A percentile compares a stretch with the other conserved stretches of the same genome.
Evolutionary conservation across 2,797 vertebrate species (phyloP).

Genomic region (Hirundo rustica): DNA sequence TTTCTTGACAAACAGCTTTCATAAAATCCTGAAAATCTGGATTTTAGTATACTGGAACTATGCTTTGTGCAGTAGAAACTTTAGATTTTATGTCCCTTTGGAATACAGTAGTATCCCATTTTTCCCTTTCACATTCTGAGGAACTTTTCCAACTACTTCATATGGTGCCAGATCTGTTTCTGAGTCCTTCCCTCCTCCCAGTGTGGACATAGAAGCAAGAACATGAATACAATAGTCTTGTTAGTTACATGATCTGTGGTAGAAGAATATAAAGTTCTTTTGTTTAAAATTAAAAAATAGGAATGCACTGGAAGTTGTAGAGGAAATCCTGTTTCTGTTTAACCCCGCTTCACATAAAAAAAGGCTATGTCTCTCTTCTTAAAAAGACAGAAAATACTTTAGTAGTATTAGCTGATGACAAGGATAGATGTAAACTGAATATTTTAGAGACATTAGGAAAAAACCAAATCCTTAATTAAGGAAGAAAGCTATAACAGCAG

Average conservation of each 20-base stretch:
- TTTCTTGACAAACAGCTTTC: background rate
- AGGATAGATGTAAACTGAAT: background rate
- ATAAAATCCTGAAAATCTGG: background rate
- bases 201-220: background rate
- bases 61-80: background rate
- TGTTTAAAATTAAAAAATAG: background rate
- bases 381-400: background rate
- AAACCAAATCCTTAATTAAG: background rate
- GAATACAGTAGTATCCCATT: background rate
- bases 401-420: background rate
- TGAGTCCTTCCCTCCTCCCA: background rate
- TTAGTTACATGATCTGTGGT: background rate
- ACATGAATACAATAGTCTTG: background rate
- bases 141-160: background rate
- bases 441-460: background rate
- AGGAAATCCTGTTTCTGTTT: background rate
- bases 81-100: background rate
- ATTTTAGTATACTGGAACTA: background rate
- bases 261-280: background rate
- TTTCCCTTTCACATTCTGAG: background rate
- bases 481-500: background rate
- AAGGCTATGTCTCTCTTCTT: background rate
- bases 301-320: background rate
- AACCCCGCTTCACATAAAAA: background rate
- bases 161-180: constrained; percentile 1